Percentiles rank a stretch among this genome's conserved stretches.
phyloP scores from a whole-genome alignment of 2,797 vertebrate genomes.

The Coregonus sp. region DNA sequence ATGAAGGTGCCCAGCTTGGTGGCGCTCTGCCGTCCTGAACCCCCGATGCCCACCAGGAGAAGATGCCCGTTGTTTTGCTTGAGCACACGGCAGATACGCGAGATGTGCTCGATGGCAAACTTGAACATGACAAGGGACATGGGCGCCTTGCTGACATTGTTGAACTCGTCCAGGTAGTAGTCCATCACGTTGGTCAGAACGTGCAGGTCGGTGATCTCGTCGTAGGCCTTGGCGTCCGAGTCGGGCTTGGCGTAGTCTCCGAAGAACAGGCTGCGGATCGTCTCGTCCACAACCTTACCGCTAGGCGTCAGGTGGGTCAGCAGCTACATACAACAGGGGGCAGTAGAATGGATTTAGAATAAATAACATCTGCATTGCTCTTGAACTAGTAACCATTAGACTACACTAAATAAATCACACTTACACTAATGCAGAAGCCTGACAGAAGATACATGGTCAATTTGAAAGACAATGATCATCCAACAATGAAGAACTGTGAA shows the following conservation, averaged over 20 bases:
- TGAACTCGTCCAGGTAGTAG: constrained; percentile 88
- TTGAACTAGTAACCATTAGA: neutral
- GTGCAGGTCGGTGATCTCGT: constrained; percentile 85
- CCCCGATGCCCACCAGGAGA: constrained; percentile 87
- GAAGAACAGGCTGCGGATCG: constrained; percentile 88
- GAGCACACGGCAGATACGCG: constrained; percentile 89
- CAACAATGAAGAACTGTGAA: neutral
- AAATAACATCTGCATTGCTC: neutral
- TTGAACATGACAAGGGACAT: constrained; percentile 94
- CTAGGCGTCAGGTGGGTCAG: constrained; percentile 81
- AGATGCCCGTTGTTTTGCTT: constrained; percentile 91
- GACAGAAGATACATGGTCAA: neutral
- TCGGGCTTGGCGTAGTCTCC: constrained; percentile 84
- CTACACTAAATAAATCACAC: neutral
- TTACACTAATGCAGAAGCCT: neutral
- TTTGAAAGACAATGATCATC: neutral
- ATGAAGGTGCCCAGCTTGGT: constrained; percentile 89
- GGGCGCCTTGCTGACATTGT: constrained; percentile 87
- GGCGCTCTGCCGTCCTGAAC: constrained; percentile 88
- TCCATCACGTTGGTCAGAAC: constrained; percentile 84
- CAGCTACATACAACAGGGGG: constrained; percentile 69
- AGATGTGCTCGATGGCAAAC: constrained; percentile 93
- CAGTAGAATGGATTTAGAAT: neutral
- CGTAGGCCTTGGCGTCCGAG: constrained; percentile 77
- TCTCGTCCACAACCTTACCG: constrained; percentile 81